These are phyloP conservation scores for Boloria selene DNA, from an alignment of 2,888 invertebrate genomes.

Conservation along the genomic window DNA sequence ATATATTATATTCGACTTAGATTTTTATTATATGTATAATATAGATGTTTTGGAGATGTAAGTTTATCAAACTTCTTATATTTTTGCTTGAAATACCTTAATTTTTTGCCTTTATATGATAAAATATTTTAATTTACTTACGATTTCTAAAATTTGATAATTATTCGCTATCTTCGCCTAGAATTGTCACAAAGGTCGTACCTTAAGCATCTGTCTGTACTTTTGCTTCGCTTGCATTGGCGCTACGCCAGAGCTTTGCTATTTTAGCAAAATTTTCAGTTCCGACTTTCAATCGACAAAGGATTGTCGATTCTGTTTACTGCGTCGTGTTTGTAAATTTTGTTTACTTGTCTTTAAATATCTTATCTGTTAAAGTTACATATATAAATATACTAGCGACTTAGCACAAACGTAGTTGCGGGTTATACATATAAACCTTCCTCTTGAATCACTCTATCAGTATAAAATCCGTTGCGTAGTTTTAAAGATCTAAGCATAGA, in stretches of 20 bases:
- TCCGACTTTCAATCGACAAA: too few species aligned
- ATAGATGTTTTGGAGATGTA: too few species aligned
- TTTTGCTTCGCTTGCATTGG: constrained; percentile 29
- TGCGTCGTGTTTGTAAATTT: constrained; percentile 13
- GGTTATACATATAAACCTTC: too few species aligned
- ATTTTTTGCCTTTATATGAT: neutral
- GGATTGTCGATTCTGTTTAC: constrained; percentile 35
- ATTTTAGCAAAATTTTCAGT: constrained; percentile 37
- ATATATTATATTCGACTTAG: too few species aligned
- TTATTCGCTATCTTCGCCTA: constrained; percentile 8
- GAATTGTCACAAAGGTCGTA: constrained; percentile 17
- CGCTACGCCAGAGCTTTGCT: constrained; percentile 33
- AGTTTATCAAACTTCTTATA: too few species aligned
- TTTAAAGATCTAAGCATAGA: too few species aligned
- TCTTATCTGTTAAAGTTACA: neutral
- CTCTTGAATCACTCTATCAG: too few species aligned
- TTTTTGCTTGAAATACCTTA: neutral
- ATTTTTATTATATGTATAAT: too few species aligned
- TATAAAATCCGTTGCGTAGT: too few species aligned
- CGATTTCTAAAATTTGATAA: neutral
- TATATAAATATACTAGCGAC: neutral
- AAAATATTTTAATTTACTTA: constrained; percentile 5
- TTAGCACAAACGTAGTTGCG: too few species aligned
- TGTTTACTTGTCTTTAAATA: neutral
- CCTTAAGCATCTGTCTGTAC: constrained; percentile 20